These are phyloP conservation scores for Echeneis naucrates DNA, from an alignment of 2,797 vertebrate genomes.

Conservation along the genomic window DNA sequence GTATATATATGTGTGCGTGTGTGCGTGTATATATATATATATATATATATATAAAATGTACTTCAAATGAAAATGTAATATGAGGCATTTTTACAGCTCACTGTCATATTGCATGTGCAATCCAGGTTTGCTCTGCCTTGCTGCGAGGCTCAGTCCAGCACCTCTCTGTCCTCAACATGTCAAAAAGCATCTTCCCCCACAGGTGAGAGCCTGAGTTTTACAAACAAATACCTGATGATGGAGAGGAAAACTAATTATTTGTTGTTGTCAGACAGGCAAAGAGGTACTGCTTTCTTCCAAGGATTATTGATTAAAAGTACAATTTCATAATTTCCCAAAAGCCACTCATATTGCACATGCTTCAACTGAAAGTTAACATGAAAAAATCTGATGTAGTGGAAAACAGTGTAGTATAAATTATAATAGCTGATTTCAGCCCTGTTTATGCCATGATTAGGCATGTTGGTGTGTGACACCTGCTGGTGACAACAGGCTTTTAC, in stretches of 20 bases:
- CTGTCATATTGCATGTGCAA: slow-evolving; percentile 31
- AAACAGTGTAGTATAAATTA: too few relatives aligned
- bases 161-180: slow-evolving; percentile 91
- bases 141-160: slow-evolving; percentile 93
- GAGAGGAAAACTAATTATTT: not conserved
- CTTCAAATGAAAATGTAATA: not conserved
- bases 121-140: slow-evolving; percentile 93
- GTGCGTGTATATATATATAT: too few relatives aligned
- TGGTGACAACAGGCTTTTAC: slow-evolving; percentile 51
- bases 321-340: too few relatives aligned
- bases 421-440: too few relatives aligned
- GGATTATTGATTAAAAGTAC: too few relatives aligned
- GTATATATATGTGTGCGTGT: too few relatives aligned
- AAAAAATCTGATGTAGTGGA: too few relatives aligned
- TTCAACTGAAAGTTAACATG: too few relatives aligned
- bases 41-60: too few relatives aligned
- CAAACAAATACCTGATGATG: not conserved
- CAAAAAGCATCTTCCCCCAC: slow-evolving; percentile 93
- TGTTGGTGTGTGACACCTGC: slow-evolving; percentile 66
- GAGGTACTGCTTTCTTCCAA: too few relatives aligned
- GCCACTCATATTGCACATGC: too few relatives aligned
- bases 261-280: not conserved
- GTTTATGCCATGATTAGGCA: not conserved
- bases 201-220: slow-evolving; percentile 80
- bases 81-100: not conserved